Evolutionary conservation across 2,113 vertebrate species (phyloP).

Genomic region (Melanerpes formicivorus): DNA sequence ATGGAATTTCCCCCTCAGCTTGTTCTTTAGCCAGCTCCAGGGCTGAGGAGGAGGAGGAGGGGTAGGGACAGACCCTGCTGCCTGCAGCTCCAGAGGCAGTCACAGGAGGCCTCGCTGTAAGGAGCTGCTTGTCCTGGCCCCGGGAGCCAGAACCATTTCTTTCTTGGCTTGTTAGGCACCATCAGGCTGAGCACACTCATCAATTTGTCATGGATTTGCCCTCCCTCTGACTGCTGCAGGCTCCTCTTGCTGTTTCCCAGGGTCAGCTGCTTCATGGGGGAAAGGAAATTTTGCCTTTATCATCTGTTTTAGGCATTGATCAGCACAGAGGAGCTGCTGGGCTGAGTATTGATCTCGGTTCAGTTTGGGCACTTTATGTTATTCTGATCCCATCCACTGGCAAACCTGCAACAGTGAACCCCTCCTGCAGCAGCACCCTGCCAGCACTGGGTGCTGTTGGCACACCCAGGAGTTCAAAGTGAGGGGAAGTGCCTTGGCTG

Average conservation of each 20-base stretch:
- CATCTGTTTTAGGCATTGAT: background rate
- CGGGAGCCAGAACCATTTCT: background rate
- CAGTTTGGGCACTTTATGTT: background rate
- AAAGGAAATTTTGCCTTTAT: background rate
- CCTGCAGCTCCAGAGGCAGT: background rate
- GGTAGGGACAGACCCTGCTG: background rate
- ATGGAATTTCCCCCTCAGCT: background rate
- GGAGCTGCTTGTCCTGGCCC: background rate
- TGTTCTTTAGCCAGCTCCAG: background rate
- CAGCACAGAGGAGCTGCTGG: background rate
- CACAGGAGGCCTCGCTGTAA: background rate
- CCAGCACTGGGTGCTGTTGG: background rate
- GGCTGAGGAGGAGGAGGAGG: background rate
- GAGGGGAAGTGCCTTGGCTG: background rate
- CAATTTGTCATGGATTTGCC: background rate
- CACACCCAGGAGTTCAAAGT: background rate
- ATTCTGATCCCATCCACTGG: background rate
- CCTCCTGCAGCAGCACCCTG: accelerated
- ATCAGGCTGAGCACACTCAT: background rate
- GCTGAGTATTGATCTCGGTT: background rate
- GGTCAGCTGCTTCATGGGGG: background rate
- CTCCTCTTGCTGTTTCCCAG: background rate
- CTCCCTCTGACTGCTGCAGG: background rate
- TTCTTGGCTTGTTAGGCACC: background rate
- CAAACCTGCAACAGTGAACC: background rate